phyloP scores from a whole-genome alignment of 2,113 vertebrate species.

The Tetrax tetrax region DNA sequence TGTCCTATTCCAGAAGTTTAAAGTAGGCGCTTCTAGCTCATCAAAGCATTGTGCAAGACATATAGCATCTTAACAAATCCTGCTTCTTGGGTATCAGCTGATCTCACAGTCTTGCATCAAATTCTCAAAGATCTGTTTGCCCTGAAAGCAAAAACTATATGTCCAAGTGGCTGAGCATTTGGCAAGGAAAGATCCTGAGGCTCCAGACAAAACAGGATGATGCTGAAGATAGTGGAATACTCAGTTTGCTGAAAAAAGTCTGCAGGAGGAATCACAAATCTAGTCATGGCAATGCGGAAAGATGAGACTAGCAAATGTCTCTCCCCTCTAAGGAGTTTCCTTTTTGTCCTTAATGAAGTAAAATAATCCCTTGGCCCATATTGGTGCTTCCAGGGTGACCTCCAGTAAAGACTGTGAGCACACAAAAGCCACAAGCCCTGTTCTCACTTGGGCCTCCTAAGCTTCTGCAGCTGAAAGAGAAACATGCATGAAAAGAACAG shows the following conservation, averaged over 20 bases:
- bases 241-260: background rate
- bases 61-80: background rate
- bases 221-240: background rate
- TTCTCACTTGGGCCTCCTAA: background rate
- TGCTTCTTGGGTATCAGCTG: background rate
- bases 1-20: background rate
- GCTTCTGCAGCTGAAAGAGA: slow-evolving; percentile 8
- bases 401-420: background rate
- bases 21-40: background rate
- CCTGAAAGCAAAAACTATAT: background rate
- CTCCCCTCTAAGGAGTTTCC: background rate
- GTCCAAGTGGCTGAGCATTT: background rate
- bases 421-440: background rate
- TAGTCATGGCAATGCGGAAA: background rate
- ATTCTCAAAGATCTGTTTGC: background rate
- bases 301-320: background rate
- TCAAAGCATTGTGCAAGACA: background rate
- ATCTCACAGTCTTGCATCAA: background rate
- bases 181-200: background rate
- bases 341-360: background rate
- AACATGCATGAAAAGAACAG: background rate
- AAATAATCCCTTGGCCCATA: background rate
- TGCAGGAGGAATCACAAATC: background rate
- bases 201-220: background rate
- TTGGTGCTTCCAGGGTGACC: background rate